A percentile compares a stretch with the other conserved stretches of the same genome.
phyloP scores from a whole-genome alignment of 2,888 invertebrate species.

The Metacarcinus magister region DNA sequence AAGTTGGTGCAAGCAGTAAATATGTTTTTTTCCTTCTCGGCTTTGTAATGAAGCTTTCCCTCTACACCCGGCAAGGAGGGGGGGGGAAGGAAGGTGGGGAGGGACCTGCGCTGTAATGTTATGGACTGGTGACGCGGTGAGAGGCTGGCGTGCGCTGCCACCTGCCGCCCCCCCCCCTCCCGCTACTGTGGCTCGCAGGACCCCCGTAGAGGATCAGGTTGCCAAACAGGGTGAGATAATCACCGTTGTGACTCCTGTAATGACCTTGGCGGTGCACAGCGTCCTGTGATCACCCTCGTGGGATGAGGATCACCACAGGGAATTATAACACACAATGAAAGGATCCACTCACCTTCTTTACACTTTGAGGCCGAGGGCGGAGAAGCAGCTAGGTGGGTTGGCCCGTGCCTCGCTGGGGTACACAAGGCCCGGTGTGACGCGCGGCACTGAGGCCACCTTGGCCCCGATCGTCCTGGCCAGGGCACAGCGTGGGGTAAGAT shows the following conservation, averaged over 20 bases:
- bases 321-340: background rate
- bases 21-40: background rate
- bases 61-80: background rate
- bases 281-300: background rate
- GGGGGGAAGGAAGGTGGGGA: background rate
- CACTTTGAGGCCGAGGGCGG: background rate
- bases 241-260: background rate
- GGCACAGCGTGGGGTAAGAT: background rate
- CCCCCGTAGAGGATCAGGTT: background rate
- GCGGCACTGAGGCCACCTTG: background rate
- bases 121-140: no score
- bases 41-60: background rate
- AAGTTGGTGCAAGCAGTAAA: slow-evolving; percentile 7
- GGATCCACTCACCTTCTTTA: slow-evolving; percentile 51
- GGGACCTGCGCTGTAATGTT: background rate
- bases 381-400: background rate
- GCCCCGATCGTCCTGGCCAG: background rate
- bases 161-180: no score
- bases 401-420: background rate
- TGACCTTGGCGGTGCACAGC: background rate
- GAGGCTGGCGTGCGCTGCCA: no score
- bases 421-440: background rate
- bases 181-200: no score
- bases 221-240: slow-evolving; percentile 18
- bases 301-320: background rate